Conservation (phyloP, 2,888 invertebrate genomes). For the Hyppa rectilinea region DNA sequence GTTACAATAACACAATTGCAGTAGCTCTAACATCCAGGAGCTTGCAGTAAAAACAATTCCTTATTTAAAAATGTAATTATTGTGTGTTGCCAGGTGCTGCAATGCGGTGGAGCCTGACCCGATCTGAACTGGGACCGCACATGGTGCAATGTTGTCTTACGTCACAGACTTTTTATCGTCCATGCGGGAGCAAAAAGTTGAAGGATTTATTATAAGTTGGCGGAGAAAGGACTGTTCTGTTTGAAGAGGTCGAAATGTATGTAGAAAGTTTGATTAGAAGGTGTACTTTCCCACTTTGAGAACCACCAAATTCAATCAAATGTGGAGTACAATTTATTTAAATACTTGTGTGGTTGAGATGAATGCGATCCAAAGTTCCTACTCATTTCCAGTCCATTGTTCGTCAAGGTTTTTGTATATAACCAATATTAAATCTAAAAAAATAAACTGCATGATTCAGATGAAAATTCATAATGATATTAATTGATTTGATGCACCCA, state of each 20-base stretch:
- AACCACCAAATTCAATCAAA: not conserved
- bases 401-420: not conserved
- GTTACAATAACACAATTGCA: constrained; percentile 23
- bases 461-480: not conserved
- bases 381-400: not conserved
- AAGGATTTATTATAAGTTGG: constrained; percentile 37
- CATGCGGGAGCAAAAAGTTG: constrained; percentile 27
- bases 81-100: constrained; percentile 48
- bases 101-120: constrained; percentile 56
- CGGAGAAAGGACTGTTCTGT: constrained; percentile 28
- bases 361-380: not conserved
- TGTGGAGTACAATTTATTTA: not conserved
- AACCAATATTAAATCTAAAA: not conserved
- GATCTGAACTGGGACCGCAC: constrained; percentile 30
- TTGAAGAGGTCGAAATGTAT: constrained; percentile 30
- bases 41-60: constrained; percentile 24
- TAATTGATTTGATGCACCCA: too few species aligned
- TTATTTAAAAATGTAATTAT: constrained; percentile 50
- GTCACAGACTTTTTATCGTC: constrained; percentile 47
- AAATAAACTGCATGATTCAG: not conserved
- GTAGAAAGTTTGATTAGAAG: constrained; percentile 14
- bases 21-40: constrained; percentile 11
- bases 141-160: constrained; percentile 47
- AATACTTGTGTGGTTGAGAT: not conserved
- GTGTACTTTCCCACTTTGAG: not conserved